Conservation (phyloP, 2,888 invertebrate genomes). For the Agrochola lychnidis region DNA sequence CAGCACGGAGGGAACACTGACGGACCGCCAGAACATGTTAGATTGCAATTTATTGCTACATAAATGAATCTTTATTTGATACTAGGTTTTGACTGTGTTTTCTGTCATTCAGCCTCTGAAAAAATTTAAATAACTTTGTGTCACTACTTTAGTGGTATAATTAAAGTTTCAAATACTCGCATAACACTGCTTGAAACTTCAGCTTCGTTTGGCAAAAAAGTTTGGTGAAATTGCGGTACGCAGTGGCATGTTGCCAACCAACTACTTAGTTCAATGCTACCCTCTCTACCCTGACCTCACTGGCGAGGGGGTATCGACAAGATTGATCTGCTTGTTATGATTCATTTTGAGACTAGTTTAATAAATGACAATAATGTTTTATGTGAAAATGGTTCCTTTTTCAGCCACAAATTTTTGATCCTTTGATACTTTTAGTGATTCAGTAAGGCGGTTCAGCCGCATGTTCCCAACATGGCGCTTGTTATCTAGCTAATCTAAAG, state of each 20-base stretch:
- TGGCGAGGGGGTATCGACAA: not conserved
- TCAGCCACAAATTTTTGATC: too few relatives aligned
- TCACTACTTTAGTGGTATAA: not conserved
- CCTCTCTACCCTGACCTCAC: not conserved
- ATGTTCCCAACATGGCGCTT: too few relatives aligned
- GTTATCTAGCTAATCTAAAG: not conserved
- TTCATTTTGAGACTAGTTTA: not conserved
- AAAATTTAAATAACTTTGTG: not conserved
- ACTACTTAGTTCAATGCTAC: not conserved
- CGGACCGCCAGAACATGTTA: not conserved
- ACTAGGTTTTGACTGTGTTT: not conserved
- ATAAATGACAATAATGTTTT: not conserved
- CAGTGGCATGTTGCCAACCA: conserved; percentile 21
- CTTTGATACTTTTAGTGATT: not conserved
- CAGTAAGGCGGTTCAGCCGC: not conserved
- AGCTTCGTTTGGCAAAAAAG: not conserved
- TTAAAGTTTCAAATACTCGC: conserved; percentile 4
- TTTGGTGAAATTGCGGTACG: conserved; percentile 12
- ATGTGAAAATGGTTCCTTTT: not conserved
- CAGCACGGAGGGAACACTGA: conserved; percentile 13
- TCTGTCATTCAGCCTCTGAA: not conserved
- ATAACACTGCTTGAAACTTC: not conserved
- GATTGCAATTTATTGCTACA: not conserved
- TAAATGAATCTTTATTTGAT: not conserved
- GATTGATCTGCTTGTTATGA: conserved; percentile 1